These are phyloP conservation scores for Geophilus truncorum DNA, from an alignment of 2,888 invertebrate genomes.

Conservation along the genomic window DNA sequence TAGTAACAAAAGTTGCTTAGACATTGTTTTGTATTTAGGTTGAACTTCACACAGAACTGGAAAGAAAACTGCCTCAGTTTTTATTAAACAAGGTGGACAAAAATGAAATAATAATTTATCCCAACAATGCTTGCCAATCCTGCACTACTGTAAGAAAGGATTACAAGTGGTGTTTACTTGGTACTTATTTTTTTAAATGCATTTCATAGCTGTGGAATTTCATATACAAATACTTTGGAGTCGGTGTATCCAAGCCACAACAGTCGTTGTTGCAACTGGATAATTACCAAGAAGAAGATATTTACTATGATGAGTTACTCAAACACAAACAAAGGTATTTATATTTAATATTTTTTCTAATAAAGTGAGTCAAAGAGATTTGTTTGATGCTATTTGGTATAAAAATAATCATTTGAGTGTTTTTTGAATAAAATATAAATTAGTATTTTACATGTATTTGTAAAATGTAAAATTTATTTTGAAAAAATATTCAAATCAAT, in stretches of 20 bases:
- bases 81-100: conserved; percentile 73
- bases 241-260: conserved; percentile 25
- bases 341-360: not conserved
- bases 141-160: conserved; percentile 32
- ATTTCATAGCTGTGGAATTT: conserved; percentile 34
- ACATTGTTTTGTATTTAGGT: conserved; percentile 57
- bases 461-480: too few relatives aligned
- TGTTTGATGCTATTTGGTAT: too few relatives aligned
- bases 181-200: not conserved
- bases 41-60: conserved; percentile 78
- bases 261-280: not conserved
- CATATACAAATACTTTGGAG: conserved; percentile 32
- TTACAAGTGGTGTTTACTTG: not conserved
- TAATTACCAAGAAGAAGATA: conserved; percentile 58
- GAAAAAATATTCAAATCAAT: too few relatives aligned
- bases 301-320: conserved; percentile 58
- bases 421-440: too few relatives aligned
- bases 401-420: too few relatives aligned
- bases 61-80: conserved; percentile 72
- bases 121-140: conserved; percentile 52
- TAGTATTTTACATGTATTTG: too few relatives aligned
- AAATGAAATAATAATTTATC: conserved; percentile 71
- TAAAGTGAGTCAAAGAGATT: too few relatives aligned
- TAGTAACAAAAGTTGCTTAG: not conserved
- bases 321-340: conserved; percentile 62